Evolutionary conservation across 2,113 vertebrate species (phyloP), one percentile per base, ranked within the genome.

Genomic region (Jacana jacana): DNA sequence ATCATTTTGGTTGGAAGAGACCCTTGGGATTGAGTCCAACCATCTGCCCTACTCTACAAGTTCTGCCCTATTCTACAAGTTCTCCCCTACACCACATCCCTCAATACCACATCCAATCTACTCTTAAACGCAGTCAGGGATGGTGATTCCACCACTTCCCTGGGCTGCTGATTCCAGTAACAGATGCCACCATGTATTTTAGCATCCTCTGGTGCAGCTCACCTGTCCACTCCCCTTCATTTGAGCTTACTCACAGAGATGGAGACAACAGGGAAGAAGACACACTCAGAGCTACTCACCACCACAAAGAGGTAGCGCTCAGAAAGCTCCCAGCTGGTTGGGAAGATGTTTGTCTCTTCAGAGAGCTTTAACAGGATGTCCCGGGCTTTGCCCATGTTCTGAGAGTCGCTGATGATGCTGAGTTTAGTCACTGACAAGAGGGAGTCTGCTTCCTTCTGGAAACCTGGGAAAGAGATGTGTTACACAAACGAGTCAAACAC

Each of bases 291-390:
- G 33, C 61, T 16, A 98, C 96, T 87, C 97, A 99, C 99, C 99
- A 99, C 98, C 76, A 99, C 98, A 0, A 98, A 98, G 46, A 99
- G 98, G 80, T 99, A 99, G 96, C 98, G 98, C 95, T 98, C 98
- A 0, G 98, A 98, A 31, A 98, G 98, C 70, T 98, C 97, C 87
- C 98, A 98, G 48, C 98, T 98, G 6, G 94, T 93, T 0, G 98
- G 99, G 72, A 99, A 99, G 96, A 99, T 98, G 55, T 94, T 98
- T 37, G 99, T 99, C 96, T 99, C 98, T 78, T 99, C 98, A 1
- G 98, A 98, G 81, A 99, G 98, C 78, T 97, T 98, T 61, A 98
- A 87, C 68, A 99, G 73, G 81, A 99, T 97, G 44, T 99, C 98
- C 13, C 97, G 94, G 31, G 98, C 98, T 95, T 98, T 98, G 71